Conservation (phyloP, 2,113 vertebrate genomes). For the Cynoglossus semilaevis region DNA sequence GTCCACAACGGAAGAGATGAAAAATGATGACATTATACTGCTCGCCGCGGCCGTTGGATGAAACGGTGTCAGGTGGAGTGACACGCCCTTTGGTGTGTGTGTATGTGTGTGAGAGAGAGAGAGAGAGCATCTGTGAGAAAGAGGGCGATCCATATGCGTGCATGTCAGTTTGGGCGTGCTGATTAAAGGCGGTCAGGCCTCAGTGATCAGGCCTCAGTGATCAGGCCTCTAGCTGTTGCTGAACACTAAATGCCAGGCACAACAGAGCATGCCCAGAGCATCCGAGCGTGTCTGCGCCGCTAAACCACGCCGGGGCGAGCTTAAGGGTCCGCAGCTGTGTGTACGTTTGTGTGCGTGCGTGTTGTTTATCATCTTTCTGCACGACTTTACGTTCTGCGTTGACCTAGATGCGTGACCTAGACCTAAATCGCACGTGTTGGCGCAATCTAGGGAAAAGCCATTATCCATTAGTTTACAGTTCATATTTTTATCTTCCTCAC, state of each 20-base stretch:
- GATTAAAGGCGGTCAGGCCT: slow-evolving; percentile 77
- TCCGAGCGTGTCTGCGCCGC: slow-evolving; percentile 54
- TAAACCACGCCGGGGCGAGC: slow-evolving; percentile 48
- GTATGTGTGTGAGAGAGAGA: slow-evolving; percentile 2
- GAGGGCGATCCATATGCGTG: no score
- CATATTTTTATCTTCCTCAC: neutral
- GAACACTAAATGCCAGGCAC: slow-evolving; percentile 74
- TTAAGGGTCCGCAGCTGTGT: slow-evolving; percentile 54
- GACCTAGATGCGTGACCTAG: neutral
- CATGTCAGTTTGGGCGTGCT: slow-evolving; percentile 52
- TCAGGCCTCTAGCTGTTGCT: slow-evolving; percentile 66
- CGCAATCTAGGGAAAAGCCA: slow-evolving; percentile 6
- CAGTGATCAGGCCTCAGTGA: slow-evolving; percentile 67
- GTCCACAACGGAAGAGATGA: slow-evolving; percentile 7
- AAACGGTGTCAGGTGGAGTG: slow-evolving; percentile 49
- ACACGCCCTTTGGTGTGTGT: slow-evolving; percentile 25
- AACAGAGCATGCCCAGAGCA: slow-evolving; percentile 70
- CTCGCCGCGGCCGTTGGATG: slow-evolving; percentile 42
- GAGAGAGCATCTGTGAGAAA: slow-evolving; percentile 11
- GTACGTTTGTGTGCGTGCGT: slow-evolving; percentile 18
- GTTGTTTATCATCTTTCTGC: slow-evolving; percentile 25
- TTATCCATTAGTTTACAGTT: neutral
- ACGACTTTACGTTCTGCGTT: slow-evolving; percentile 11
- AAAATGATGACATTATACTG: slow-evolving; percentile 62
- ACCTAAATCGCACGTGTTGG: neutral